These are phyloP conservation scores for Barbus barbus DNA, from an alignment of 2,113 vertebrate genomes.

Conservation along the genomic window DNA sequence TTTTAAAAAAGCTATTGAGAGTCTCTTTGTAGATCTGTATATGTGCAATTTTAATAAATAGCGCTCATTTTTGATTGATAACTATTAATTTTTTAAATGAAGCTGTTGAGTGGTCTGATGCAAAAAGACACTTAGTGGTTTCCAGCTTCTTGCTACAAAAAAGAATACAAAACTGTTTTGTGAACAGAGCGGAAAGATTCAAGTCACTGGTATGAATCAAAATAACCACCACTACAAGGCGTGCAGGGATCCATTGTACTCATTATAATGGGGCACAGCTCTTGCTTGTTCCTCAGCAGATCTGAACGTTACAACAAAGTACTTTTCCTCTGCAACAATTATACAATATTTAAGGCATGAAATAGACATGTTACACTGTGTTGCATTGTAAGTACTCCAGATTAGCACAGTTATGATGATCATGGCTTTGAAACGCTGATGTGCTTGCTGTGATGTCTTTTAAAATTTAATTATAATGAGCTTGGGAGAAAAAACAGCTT, in stretches of 20 bases:
- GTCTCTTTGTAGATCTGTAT: not conserved
- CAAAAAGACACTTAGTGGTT: not conserved
- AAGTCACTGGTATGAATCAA: conserved; percentile 4
- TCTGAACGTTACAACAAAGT: not conserved
- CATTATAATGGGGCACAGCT: not conserved
- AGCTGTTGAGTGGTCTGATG: not conserved
- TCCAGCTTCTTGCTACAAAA: not conserved
- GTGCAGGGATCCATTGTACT: not conserved
- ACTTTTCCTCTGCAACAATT: conserved; percentile 14
- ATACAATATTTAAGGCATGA: not conserved
- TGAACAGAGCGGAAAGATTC: conserved; percentile 10
- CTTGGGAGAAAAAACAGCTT: conserved; percentile 56
- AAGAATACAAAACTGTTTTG: not conserved
- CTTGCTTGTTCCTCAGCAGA: not conserved
- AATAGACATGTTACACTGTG: conserved; percentile 15
- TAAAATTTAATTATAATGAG: conserved; percentile 66
- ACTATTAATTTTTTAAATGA: not conserved
- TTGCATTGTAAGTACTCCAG: conserved; percentile 30
- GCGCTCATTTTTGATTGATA: not conserved
- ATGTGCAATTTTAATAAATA: not conserved
- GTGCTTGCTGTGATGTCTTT: conserved; percentile 56
- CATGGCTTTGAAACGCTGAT: conserved; percentile 54
- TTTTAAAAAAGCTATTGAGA: not conserved
- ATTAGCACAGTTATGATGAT: conserved; percentile 63
- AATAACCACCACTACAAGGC: not conserved